A percentile compares a stretch with the other conserved stretches of the same genome.
Evolutionary conservation across 2,888 invertebrate species (phyloP).

Genomic region (Patella depressa): DNA sequence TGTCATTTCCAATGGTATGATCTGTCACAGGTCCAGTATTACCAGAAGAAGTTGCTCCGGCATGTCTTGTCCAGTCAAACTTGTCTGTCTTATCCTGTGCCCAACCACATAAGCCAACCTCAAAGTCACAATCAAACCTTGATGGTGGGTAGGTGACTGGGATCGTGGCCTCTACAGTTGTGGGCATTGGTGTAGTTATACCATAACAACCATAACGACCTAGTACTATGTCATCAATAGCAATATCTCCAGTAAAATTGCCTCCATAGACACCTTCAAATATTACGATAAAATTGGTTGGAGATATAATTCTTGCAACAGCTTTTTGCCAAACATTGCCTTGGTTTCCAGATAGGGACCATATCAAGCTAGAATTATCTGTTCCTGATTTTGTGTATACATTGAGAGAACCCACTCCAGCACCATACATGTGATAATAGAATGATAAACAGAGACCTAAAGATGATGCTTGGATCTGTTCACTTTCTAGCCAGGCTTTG

Average conservation of each 20-base stretch:
- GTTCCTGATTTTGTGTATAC: slow-evolving; percentile 51
- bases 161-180: slow-evolving; percentile 38
- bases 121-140: slow-evolving; percentile 61
- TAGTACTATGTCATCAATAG: slow-evolving; percentile 63
- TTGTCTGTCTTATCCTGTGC: slow-evolving; percentile 57
- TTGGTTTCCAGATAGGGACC: slow-evolving; percentile 50
- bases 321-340: slow-evolving; percentile 58
- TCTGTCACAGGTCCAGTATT: slow-evolving; percentile 63
- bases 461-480: slow-evolving; percentile 42
- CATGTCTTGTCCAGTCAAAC: slow-evolving; percentile 60
- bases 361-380: slow-evolving; percentile 29
- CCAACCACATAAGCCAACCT: slow-evolving; percentile 60
- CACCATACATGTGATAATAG: slow-evolving; percentile 65
- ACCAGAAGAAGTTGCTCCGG: slow-evolving; percentile 45
- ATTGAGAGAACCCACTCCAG: slow-evolving; percentile 58
- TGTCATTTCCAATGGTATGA: slow-evolving; percentile 59
- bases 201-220: slow-evolving; percentile 39
- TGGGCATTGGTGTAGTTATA: slow-evolving; percentile 33
- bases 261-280: slow-evolving; percentile 64
- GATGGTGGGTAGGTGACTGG: slow-evolving; percentile 51
- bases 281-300: slow-evolving; percentile 38
- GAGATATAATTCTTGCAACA: slow-evolving; percentile 25
- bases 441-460: slow-evolving; percentile 56
- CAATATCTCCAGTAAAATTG: slow-evolving; percentile 62
- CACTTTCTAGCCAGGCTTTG: slow-evolving; percentile 72